A percentile compares a stretch with the other conserved stretches of the same genome.
These are phyloP conservation scores for Nomada fucata DNA, from an alignment of 2,888 invertebrate species.

Conservation along the genomic window DNA sequence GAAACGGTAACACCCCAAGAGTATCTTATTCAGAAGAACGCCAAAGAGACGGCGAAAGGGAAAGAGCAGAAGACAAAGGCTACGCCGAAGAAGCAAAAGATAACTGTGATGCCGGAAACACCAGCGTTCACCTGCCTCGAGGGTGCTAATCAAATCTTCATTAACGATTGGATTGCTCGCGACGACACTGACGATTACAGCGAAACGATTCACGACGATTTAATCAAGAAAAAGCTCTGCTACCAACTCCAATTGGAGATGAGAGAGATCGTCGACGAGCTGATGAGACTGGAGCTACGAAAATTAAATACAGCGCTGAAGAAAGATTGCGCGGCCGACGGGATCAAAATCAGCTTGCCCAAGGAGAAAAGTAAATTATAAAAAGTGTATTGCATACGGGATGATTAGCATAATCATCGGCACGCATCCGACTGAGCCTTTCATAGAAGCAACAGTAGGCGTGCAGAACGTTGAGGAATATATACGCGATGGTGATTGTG, in stretches of 20 bases:
- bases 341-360: constrained; percentile 24
- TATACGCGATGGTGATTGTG: too few relatives aligned
- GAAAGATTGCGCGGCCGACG: constrained; percentile 79
- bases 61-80: constrained; percentile 36
- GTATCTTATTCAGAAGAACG: constrained; percentile 84
- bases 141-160: constrained; percentile 66
- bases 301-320: constrained; percentile 86
- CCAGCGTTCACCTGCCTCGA: constrained; percentile 63
- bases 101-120: constrained; percentile 77
- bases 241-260: constrained; percentile 88
- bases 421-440: constrained; percentile 14
- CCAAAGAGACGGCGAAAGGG: constrained; percentile 55
- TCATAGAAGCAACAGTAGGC: constrained; percentile 6
- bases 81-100: constrained; percentile 22
- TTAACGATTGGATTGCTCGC: constrained; percentile 83
- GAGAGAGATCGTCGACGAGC: constrained; percentile 89
- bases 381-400: background rate
- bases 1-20: constrained; percentile 87
- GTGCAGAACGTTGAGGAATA: background rate
- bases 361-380: constrained; percentile 37
- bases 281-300: constrained; percentile 87
- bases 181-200: constrained; percentile 85
- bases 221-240: constrained; percentile 88
- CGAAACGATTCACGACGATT: constrained; percentile 87
- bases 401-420: constrained; percentile 1